Percentiles rank a stretch among this genome's conserved stretches.
Evolutionary conservation across 2,797 vertebrate genomes (phyloP).

Genomic region (Periparus ater): DNA sequence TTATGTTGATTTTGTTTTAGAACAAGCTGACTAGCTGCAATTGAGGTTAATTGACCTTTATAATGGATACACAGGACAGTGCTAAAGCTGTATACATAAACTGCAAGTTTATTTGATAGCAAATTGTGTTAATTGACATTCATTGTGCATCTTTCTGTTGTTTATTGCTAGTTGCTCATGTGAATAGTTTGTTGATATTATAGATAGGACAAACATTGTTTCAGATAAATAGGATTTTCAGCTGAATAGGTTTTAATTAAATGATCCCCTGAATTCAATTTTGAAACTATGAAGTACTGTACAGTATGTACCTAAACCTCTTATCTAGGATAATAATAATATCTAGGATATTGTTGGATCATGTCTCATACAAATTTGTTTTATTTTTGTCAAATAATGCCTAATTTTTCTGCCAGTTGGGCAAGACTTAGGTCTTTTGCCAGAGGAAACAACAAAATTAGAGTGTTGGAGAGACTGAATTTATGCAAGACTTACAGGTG

Average conservation of each 20-base stretch:
- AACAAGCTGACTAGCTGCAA: slow-evolving; percentile 59
- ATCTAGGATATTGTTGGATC: background rate
- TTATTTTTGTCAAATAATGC: slow-evolving; percentile 14
- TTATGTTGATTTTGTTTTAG: slow-evolving; percentile 62
- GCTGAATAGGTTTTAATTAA: slow-evolving; percentile 79
- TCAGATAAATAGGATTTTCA: slow-evolving; percentile 77
- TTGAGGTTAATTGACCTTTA: slow-evolving; percentile 66
- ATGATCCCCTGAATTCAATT: slow-evolving; percentile 58
- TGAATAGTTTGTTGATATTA: slow-evolving; percentile 75
- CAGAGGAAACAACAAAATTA: background rate
- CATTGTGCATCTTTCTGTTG: slow-evolving; percentile 70
- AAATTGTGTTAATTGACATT: slow-evolving; percentile 78
- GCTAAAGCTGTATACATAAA: slow-evolving; percentile 58
- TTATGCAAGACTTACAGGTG: background rate
- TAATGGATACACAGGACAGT: slow-evolving; percentile 66
- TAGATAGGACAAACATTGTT: slow-evolving; percentile 74
- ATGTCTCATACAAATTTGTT: slow-evolving; percentile 10
- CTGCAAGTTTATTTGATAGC: slow-evolving; percentile 66
- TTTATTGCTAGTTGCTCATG: slow-evolving; percentile 75
- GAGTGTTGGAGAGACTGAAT: background rate
- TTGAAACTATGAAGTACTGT: slow-evolving; percentile 49
- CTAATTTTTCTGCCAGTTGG: slow-evolving; percentile 8
- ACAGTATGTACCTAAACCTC: slow-evolving; percentile 49
- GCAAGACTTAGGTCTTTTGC: background rate
- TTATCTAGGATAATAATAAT: slow-evolving; percentile 23